A percentile compares a stretch with the other conserved stretches of the same genome.
Evolutionary conservation across 2,113 vertebrate genomes (phyloP).

Genomic region (Stegastes partitus): DNA sequence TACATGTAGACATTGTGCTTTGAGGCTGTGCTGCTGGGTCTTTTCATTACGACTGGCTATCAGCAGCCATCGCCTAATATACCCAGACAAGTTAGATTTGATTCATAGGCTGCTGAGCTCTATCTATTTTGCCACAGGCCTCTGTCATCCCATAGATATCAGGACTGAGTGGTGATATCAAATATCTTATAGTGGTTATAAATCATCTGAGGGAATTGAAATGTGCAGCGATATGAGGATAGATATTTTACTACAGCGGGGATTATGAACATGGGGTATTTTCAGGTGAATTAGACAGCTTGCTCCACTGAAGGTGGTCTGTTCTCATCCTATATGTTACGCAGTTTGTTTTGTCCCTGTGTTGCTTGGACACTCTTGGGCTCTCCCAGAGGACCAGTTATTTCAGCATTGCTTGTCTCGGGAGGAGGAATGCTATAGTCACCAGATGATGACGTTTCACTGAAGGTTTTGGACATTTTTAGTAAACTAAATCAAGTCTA

Average conservation of each 20-base stretch:
- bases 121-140: constrained; percentile 62
- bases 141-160: constrained; percentile 58
- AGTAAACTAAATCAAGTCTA: neutral
- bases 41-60: constrained; percentile 58
- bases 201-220: constrained; percentile 64
- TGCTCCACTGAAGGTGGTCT: constrained; percentile 10
- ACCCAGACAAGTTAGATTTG: constrained; percentile 68
- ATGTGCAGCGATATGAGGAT: constrained; percentile 38
- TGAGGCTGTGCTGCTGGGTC: constrained; percentile 23
- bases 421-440: constrained; percentile 4
- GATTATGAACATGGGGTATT: constrained; percentile 19
- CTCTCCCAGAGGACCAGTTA: constrained; percentile 18
- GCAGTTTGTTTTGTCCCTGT: constrained; percentile 15
- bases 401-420: constrained; percentile 1
- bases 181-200: constrained; percentile 57
- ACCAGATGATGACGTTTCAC: neutral
- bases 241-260: constrained; percentile 27
- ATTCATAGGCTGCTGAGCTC: constrained; percentile 70
- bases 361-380: constrained; percentile 25
- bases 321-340: constrained; percentile 31
- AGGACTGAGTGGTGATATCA: constrained; percentile 59
- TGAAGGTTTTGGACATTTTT: neutral
- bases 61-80: constrained; percentile 60
- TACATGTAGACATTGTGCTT: constrained; percentile 34
- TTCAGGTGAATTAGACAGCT: constrained; percentile 16